Base-by-base conservation (phyloP, 2,113 vertebrate species). In the Rhynchomys soricoides region DNA sequence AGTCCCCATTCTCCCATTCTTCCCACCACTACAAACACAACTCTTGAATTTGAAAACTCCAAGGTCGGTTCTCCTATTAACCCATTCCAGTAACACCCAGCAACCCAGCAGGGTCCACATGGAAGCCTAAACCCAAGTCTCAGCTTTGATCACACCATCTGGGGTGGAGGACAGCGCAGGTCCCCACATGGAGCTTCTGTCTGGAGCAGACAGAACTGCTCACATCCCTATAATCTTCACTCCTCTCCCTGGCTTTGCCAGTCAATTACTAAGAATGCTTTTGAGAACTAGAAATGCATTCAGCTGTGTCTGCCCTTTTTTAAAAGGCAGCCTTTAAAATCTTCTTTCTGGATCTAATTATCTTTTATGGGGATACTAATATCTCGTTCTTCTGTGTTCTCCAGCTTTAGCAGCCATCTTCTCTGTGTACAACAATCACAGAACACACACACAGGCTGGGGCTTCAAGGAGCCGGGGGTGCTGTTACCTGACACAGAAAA, bases 171-270 rank as follows among this genome's bases (percentile, higher is more conserved):
- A 31, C 0, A 66, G 64, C 12, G 74, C 77, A 5, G 86, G 97
- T 82, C 59, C 81, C 75, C 96, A 95, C 97, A 55, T 43, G 93
- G 55, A 93, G 70, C 64, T 97, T 95, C 96, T n/a, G n/a, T n/a
- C 97, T 93, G 96, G 95, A 97, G 94, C 94, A 96, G 97, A 77
- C 92, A 89, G 90, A 94, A 97, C 96, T 96, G 95, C 68, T 86
- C 93, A 95, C 52, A 29, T 29, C 89, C 93, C 85, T 91, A 95
- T 96, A 2, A 12, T 48, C 57, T 24, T 43, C 81, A n/a, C 9
- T 0, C 31, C 48, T 12, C 7, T 31, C 45, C 74, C 71, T 70
- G 0, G 24, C 83, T 45, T 66, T 31, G 11, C 48, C 79, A 45
- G 83, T 97, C 94, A 37, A 90, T 93, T 59, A 71, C 31, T 1